A percentile compares a stretch with the other conserved stretches of the same genome.
Conservation (phyloP, 2,888 invertebrate species). For the Keiferia lycopersicella region DNA sequence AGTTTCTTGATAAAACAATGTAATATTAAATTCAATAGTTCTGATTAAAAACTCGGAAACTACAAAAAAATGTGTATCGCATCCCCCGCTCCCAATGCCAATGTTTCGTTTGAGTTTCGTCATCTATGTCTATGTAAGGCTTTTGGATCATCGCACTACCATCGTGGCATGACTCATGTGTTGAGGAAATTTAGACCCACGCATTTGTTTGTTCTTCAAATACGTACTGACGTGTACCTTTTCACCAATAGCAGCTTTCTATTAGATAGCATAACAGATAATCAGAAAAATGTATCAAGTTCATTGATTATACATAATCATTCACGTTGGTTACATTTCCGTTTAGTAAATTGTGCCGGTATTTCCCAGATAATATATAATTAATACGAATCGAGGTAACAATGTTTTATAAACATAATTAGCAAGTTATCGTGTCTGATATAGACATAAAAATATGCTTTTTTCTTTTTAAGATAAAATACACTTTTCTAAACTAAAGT, state of each 20-base stretch:
- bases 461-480: no score
- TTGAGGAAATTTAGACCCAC: background rate
- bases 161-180: background rate
- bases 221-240: conserved; percentile 10
- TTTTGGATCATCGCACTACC: background rate
- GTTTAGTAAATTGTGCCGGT: background rate
- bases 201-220: background rate
- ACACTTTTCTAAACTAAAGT: no score
- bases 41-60: no score
- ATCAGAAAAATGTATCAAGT: background rate
- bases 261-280: background rate
- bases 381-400: conserved; percentile 4
- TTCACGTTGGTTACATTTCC: background rate
- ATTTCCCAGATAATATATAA: conserved; percentile 1
- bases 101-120: background rate
- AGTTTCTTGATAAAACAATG: no score
- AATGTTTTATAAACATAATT: conserved; percentile 2
- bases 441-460: no score
- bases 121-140: background rate
- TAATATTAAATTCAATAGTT: no score
- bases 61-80: no score
- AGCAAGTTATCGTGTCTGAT: background rate
- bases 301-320: background rate
- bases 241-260: conserved; percentile 3
- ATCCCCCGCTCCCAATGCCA: no score